Conservation (phyloP, 2,797 vertebrate genomes). For the Odontamblyopus lacepedii region DNA sequence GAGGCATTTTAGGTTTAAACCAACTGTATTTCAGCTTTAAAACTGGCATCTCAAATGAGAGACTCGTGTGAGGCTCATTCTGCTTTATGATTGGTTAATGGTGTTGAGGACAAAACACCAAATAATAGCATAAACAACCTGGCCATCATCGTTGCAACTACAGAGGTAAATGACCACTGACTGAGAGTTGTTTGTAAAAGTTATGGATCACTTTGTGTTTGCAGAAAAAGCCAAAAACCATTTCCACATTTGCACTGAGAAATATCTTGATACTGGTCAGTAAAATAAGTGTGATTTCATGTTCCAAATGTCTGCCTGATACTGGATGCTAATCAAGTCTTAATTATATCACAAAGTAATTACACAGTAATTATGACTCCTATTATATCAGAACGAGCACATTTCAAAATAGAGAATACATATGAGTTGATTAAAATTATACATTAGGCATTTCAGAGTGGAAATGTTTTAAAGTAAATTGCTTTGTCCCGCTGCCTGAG, state of each 20-base stretch:
- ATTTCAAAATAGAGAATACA: slow-evolving; percentile 67
- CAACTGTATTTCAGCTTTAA: too few species aligned
- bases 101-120: too few species aligned
- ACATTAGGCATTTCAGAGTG: slow-evolving; percentile 59
- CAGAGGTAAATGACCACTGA: neutral
- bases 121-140: too few species aligned
- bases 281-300: slow-evolving; percentile 53
- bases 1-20: too few species aligned
- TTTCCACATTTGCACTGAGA: slow-evolving; percentile 22
- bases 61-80: too few species aligned
- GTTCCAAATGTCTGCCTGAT: slow-evolving; percentile 37
- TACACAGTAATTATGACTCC: slow-evolving; percentile 68
- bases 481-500: slow-evolving; percentile 57
- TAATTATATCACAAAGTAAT: slow-evolving; percentile 75
- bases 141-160: too few species aligned
- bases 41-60: too few species aligned
- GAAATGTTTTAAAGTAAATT: slow-evolving; percentile 65
- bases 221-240: neutral
- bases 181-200: neutral
- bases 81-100: too few species aligned
- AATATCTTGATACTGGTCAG: slow-evolving; percentile 25
- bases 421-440: slow-evolving; percentile 75
- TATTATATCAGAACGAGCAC: slow-evolving; percentile 64
- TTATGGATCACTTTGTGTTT: neutral
- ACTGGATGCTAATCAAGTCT: slow-evolving; percentile 57